Evolutionary conservation across 2,797 vertebrate genomes (phyloP).

Genomic region (Argyrosomus regius): DNA sequence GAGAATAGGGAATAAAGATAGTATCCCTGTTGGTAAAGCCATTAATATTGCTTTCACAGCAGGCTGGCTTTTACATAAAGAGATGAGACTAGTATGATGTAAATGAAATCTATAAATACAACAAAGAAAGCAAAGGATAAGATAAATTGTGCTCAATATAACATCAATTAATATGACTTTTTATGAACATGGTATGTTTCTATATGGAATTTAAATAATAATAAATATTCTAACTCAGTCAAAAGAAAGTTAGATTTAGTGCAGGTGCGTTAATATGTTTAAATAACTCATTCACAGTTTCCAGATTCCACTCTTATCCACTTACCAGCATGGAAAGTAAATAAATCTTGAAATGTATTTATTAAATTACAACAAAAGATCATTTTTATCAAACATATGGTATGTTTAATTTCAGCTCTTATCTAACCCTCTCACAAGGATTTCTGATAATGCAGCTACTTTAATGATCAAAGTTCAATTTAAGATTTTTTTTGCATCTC

Average conservation of each 20-base stretch:
- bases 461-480: not conserved
- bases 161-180: not conserved
- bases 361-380: not conserved
- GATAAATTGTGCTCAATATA: slow-evolving; percentile 19
- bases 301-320: not conserved
- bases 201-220: slow-evolving; percentile 7
- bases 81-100: slow-evolving; percentile 13
- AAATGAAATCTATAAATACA: slow-evolving; percentile 30
- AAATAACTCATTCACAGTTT: not conserved
- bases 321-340: not conserved
- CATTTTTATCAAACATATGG: not conserved
- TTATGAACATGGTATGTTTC: not conserved
- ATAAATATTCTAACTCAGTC: not conserved
- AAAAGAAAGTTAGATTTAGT: not conserved
- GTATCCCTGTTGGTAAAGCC: slow-evolving; percentile 41
- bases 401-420: not conserved
- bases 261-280: not conserved
- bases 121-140: not conserved
- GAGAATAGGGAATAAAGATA: slow-evolving; percentile 57
- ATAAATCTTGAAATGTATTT: not conserved
- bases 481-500: not conserved
- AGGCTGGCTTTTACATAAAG: slow-evolving; percentile 26
- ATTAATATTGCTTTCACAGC: slow-evolving; percentile 56
- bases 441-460: not conserved
- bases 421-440: not conserved